Evolutionary conservation across 2,797 vertebrate genomes (phyloP), one percentile per base, ranked within the genome.

Genomic region (Rhinatrema bivittatum): DNA sequence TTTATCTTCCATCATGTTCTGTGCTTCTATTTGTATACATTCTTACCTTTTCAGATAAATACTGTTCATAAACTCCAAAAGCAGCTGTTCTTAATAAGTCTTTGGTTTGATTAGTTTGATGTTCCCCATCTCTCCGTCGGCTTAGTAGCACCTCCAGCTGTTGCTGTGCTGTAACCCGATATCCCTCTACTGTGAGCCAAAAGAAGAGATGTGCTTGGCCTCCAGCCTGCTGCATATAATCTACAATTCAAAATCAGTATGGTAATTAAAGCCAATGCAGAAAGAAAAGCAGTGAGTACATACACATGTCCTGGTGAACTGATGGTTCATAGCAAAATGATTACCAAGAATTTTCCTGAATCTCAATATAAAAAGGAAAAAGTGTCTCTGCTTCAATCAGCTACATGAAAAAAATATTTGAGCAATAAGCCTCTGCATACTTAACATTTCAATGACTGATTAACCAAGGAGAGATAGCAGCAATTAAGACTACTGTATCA

Each of bases 151-250:
- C 95, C 68, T 97, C 90, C 49, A 99, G 80, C 74, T 99, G 96
- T 60, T 99, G 95, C 52, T 98, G 94, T 1, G 96, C 96, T 0
- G 91, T 99, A 61, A 99, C 94, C 60, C 96, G 82, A 83, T 98
- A 99, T 18, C 96, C 96, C 79, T 98, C 95, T 57, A 99, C 96
- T 2, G 95, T 99, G 75, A 99, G 89, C 96, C 96, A 99, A 78
- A 99, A 99, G 76, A 99, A 99, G 44, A 99, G 88, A 74, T 96
- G 91, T 2, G 95, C 93, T 74, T 98, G 96, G 40, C 92, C 94
- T 31, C 93, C 96, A 16, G 89, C 93, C 40, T 87, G 88, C 82
- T 97, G 96, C 96, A 98, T 98, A 70, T 91, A 98, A 88, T 99
- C 96, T 99, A 60, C 9, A 54, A 27, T 41, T 5, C 5, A 21